Evolutionary conservation across 1,140 invertebrate species (phyloP).

Genomic region (Steinernema feltiae): DNA sequence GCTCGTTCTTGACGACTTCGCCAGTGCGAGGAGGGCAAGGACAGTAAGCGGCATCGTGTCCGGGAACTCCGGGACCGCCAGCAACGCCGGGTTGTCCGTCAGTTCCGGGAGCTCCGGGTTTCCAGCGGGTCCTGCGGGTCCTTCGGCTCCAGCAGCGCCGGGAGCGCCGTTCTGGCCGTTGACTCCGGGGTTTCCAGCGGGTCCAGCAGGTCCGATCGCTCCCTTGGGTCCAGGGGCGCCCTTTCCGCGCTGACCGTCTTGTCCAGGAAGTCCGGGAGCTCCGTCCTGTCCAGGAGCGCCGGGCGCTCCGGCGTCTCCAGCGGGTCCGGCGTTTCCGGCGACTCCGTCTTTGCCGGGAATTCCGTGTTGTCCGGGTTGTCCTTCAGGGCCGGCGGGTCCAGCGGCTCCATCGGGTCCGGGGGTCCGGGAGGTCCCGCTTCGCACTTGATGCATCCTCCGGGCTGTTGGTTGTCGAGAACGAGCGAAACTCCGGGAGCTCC

Average conservation of each 20-base stretch:
- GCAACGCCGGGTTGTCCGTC: constrained; percentile 21
- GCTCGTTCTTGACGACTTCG: constrained; percentile 1
- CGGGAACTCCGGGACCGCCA: constrained; percentile 20
- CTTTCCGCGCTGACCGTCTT: constrained; percentile 19
- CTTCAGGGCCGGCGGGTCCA: constrained; percentile 24
- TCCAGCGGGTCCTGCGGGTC: constrained; percentile 40
- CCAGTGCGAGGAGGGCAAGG: constrained; percentile 13
- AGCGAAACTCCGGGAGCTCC: constrained; percentile 28
- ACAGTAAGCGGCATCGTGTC: constrained; percentile 14
- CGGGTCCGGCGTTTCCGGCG: constrained; percentile 23
- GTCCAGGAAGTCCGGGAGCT: constrained; percentile 24
- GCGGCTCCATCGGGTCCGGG: constrained; percentile 31
- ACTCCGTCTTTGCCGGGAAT: constrained; percentile 15
- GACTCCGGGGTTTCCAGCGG: constrained; percentile 35
- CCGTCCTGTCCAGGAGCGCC: constrained; percentile 22
- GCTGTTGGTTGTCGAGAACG: background rate
- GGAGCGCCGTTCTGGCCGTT: constrained; percentile 21
- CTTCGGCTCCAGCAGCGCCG: constrained; percentile 39
- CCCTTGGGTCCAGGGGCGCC: constrained; percentile 17
- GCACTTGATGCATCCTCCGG: constrained; percentile 30
- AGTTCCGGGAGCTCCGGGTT: constrained; percentile 36
- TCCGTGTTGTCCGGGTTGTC: constrained; percentile 24
- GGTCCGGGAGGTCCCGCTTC: constrained; percentile 30
- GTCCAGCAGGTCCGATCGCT: constrained; percentile 31
- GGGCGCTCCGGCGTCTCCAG: constrained; percentile 31